phyloP scores from a whole-genome alignment of 2,113 vertebrate species.

The Numenius arquata region DNA sequence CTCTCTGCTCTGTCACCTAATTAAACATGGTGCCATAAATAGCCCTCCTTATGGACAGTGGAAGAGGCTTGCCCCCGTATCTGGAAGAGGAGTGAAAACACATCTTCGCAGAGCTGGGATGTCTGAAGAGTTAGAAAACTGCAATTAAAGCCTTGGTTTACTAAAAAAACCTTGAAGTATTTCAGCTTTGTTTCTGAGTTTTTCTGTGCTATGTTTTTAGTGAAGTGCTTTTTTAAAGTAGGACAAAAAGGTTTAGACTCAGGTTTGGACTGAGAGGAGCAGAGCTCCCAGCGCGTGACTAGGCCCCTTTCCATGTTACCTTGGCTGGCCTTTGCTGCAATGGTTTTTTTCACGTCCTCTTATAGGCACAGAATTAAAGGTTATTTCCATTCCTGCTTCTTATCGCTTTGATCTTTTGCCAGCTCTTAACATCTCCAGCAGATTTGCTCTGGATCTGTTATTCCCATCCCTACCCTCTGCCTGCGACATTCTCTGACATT shows the following conservation, averaged over 20 bases:
- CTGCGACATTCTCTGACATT: conserved; percentile 54
- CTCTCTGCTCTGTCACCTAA: neutral
- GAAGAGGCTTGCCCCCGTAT: neutral
- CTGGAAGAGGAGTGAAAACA: neutral
- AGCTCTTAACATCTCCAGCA: conserved; percentile 57
- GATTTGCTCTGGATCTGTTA: conserved; percentile 63
- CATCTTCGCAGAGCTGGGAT: neutral
- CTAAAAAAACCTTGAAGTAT: neutral
- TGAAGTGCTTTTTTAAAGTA: neutral
- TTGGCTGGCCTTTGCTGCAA: conserved; percentile 64
- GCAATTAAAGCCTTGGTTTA: neutral
- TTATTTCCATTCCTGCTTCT: conserved; percentile 58
- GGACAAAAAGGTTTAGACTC: neutral
- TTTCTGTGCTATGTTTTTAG: neutral
- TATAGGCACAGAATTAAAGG: conserved; percentile 55
- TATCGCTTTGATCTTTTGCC: conserved; percentile 63
- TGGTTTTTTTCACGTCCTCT: conserved; percentile 36
- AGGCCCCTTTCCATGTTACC: conserved; percentile 57
- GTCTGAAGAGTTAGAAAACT: neutral
- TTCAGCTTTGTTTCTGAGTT: neutral
- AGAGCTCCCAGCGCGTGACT: neutral
- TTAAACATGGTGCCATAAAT: neutral
- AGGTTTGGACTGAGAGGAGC: neutral
- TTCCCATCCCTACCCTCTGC: conserved; percentile 44
- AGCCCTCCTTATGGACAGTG: fast-evolving